Percentiles rank a stretch among this genome's conserved stretches.
Conservation (phyloP, 2,888 invertebrate genomes). For the Flabesymbios commensalis region DNA sequence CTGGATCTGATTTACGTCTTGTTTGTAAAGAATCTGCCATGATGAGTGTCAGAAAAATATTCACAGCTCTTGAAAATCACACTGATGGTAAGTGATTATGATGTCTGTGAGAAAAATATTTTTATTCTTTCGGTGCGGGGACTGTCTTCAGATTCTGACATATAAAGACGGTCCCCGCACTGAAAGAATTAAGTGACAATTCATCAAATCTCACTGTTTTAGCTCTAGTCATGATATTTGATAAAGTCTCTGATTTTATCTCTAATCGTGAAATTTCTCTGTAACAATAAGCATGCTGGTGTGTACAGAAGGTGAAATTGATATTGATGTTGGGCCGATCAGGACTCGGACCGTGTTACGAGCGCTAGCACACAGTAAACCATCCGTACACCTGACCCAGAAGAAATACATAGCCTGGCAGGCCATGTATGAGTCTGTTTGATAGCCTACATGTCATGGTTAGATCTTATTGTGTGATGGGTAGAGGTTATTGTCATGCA, state of each 20-base stretch:
- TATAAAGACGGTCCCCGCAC: not conserved
- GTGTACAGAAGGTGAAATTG: conserved; percentile 6
- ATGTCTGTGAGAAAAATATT: not conserved
- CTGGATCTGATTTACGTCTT: conserved; percentile 84
- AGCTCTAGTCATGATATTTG: not conserved
- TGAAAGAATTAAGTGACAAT: not conserved
- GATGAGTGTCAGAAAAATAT: conserved; percentile 74
- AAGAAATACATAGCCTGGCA: not conserved
- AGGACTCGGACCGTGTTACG: not conserved
- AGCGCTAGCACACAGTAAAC: not conserved
- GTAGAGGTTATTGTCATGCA: no score
- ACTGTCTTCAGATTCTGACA: not conserved
- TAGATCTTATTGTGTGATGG: no score
- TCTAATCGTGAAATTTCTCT: not conserved
- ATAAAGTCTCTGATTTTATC: not conserved
- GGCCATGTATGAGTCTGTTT: not conserved
- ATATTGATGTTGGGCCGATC: not conserved
- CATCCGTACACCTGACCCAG: not conserved
- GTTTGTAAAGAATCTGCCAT: conserved; percentile 89
- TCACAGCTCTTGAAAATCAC: conserved; percentile 64
- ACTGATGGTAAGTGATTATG: conserved; percentile 46
- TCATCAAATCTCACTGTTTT: not conserved
- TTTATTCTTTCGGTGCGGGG: not conserved
- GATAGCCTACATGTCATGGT: no score
- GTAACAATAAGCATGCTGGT: not conserved